Evolutionary conservation across 1,140 invertebrate genomes (phyloP), one percentile per base, ranked within the genome.

Genomic region (Palaemon carinicauda): DNA sequence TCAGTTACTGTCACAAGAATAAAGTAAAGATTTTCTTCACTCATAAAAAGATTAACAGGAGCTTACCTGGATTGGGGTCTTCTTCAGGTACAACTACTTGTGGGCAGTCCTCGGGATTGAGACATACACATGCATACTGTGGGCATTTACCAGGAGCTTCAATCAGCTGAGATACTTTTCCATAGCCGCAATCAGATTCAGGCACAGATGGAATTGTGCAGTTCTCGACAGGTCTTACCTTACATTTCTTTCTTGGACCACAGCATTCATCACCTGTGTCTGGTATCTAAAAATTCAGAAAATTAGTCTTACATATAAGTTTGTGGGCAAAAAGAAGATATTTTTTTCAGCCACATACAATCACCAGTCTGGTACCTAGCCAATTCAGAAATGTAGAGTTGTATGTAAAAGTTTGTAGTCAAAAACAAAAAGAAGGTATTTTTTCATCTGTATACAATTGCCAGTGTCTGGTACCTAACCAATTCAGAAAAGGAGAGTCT

Each of bases 121-220:
- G 93, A 89, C 95, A 96, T 73, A 89, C 89, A 85, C 91, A 91
- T 19, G 87, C 81, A 65, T 88, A 90, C 27, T 83, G 87, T 31
- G 87, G 87, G 53, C 90, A 91, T 0, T 82, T 80, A 52, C 88
- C 88, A 27, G 85, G 60, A 50, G 87, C 79, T 81, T 85, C 93
- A 74, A 94, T 94, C 50, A 94, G 90, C 90, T 96, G 95, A 82
- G 94, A 92, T 1, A 92, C 92, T 90, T 96, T 95, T 1, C 94
- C 95, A 83, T 92, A 93, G 2, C 94, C 94, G 89, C 95, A 96
- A 19, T 93, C 91, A 27, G 93, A 91, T n/a, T 94, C 93, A 90
- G 94, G 93, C 86, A 87, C 79, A 19, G 94, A 92, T 0, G 94
- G 92, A 31, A 94, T 92, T 29, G 93, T 91, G 89, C 95, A 96